Evolutionary conservation across 1,140 invertebrate genomes (phyloP).

Genomic region (Anagrus nilaparvatae): DNA sequence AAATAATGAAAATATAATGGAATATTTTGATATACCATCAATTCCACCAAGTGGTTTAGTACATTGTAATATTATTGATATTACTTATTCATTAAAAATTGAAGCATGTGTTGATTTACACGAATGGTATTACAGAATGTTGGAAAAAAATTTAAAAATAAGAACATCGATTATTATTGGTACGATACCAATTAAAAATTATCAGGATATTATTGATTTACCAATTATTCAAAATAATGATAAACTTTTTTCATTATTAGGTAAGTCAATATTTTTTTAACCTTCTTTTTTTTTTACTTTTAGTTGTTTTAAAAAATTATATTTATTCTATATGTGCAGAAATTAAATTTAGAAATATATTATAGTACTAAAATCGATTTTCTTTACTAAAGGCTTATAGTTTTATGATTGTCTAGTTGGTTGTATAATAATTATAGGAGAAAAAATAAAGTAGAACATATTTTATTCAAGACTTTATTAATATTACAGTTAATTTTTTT

Average conservation of each 20-base stretch:
- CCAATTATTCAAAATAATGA: neutral
- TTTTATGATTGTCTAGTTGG: too few relatives aligned
- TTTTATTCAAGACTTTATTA: too few relatives aligned
- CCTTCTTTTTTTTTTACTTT: too few relatives aligned
- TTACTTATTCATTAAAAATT: constrained; percentile 26
- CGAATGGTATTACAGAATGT: constrained; percentile 32
- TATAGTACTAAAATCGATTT: too few relatives aligned
- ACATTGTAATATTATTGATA: constrained; percentile 24
- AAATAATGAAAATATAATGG: constrained; percentile 15
- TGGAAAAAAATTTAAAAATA: constrained; percentile 31
- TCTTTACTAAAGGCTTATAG: too few relatives aligned
- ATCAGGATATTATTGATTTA: constrained; percentile 17
- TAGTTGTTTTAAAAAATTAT: too few relatives aligned
- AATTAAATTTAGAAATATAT: too few relatives aligned
- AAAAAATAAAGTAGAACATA: too few relatives aligned
- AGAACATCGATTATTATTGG: constrained; percentile 25
- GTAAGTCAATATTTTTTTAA: constrained; percentile 8
- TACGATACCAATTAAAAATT: constrained; percentile 27
- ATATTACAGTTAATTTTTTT: too few relatives aligned
- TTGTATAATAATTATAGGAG: too few relatives aligned
- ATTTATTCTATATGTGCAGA: too few relatives aligned
- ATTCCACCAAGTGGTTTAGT: constrained; percentile 27
- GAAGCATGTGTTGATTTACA: constrained; percentile 27
- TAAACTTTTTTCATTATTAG: too few relatives aligned
- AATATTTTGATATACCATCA: constrained; percentile 25